Conservation (phyloP, 2,797 vertebrate species). For the Eulemur coronatus region DNA sequence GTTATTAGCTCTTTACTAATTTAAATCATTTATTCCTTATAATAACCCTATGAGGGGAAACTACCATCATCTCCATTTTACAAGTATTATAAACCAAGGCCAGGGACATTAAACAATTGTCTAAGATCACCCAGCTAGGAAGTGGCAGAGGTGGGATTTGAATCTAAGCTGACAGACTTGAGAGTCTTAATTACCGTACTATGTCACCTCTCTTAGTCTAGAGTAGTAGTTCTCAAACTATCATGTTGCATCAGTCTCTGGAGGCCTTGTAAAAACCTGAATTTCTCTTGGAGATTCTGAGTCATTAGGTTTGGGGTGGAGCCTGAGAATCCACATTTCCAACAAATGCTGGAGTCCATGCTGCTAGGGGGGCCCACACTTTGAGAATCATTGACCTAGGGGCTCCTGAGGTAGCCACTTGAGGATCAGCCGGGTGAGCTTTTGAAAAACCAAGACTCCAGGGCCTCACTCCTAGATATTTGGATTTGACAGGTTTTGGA, state of each 20-base stretch:
- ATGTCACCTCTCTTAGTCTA: neutral
- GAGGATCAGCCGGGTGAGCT: neutral
- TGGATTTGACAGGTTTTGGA: neutral
- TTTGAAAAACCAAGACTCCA: neutral
- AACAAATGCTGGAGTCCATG: neutral
- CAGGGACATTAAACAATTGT: neutral
- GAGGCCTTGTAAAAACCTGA: neutral
- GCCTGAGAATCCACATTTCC: neutral
- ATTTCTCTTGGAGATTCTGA: neutral
- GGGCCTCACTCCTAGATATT: neutral
- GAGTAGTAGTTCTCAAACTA: neutral
- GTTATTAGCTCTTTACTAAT: slow-evolving; percentile 46
- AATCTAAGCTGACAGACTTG: neutral
- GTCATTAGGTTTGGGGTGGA: neutral
- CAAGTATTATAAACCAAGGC: neutral
- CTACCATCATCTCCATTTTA: neutral
- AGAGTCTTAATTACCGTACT: neutral
- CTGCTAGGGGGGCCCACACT: neutral
- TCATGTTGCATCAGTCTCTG: neutral
- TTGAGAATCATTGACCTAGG: neutral
- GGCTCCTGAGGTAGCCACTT: neutral
- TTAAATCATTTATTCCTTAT: slow-evolving; percentile 7
- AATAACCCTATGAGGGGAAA: neutral
- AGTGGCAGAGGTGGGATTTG: neutral
- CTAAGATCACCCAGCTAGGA: neutral